A percentile compares a stretch with the other conserved stretches of the same genome.
Evolutionary conservation across 2,113 vertebrate species (phyloP).

Genomic region (Agapornis roseicollis): DNA sequence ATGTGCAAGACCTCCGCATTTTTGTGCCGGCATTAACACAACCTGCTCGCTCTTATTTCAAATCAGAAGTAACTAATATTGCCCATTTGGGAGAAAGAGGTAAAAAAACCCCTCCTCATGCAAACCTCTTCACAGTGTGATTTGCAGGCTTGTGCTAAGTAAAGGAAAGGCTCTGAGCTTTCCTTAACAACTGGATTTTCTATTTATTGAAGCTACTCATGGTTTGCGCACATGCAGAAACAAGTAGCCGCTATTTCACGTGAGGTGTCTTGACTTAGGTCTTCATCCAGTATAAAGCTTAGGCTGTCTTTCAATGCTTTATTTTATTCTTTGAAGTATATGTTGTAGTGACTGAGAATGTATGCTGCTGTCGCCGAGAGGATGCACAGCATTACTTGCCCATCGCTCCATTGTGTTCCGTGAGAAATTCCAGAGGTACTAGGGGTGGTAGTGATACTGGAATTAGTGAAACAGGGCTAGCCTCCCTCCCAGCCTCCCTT

Average conservation of each 20-base stretch:
- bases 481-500: neutral
- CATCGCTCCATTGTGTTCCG: slow-evolving; percentile 38
- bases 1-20: slow-evolving; percentile 71
- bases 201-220: slow-evolving; percentile 50
- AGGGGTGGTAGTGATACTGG: slow-evolving; percentile 11
- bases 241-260: neutral
- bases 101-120: neutral
- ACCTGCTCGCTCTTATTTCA: neutral
- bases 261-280: slow-evolving; percentile 54
- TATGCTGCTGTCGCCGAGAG: neutral
- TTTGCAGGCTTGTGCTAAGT: neutral
- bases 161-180: slow-evolving; percentile 37
- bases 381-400: slow-evolving; percentile 16
- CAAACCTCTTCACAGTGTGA: neutral
- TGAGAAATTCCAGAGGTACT: slow-evolving; percentile 28
- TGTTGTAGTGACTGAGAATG: slow-evolving; percentile 66
- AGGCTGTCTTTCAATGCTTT: slow-evolving; percentile 41
- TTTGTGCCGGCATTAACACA: slow-evolving; percentile 63
- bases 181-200: slow-evolving; percentile 47
- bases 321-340: slow-evolving; percentile 65
- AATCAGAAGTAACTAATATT: slow-evolving; percentile 5
- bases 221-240: slow-evolving; percentile 4
- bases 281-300: slow-evolving; percentile 59
- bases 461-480: slow-evolving; percentile 18
- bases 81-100: neutral